Conservation (phyloP, 2,888 invertebrate species). For the Tipula unca region DNA sequence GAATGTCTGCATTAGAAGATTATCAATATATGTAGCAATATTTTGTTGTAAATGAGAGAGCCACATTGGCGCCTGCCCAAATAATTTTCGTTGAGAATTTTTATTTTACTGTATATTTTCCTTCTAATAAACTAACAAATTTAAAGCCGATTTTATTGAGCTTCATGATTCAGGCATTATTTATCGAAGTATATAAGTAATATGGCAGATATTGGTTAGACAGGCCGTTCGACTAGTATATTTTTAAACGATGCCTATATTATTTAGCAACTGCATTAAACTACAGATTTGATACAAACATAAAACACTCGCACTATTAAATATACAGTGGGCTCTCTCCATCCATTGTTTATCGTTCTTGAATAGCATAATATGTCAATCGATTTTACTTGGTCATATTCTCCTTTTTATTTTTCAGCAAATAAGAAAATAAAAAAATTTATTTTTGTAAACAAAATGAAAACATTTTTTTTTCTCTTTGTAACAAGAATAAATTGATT, state of each 20-base stretch:
- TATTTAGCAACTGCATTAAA: background rate
- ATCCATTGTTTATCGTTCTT: background rate
- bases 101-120: background rate
- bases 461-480: background rate
- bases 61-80: slow-evolving; percentile 8
- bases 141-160: background rate
- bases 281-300: background rate
- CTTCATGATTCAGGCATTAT: background rate
- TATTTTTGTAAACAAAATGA: background rate
- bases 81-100: background rate
- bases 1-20: background rate
- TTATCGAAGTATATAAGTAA: no score
- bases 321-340: background rate
- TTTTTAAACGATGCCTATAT: no score
- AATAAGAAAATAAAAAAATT: background rate
- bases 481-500: slow-evolving; percentile 14
- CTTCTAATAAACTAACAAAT: background rate
- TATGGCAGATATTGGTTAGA: no score
- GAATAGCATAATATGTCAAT: background rate
- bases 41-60: background rate
- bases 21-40: background rate
- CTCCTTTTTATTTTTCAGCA: background rate
- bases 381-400: background rate
- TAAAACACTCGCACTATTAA: background rate
- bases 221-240: background rate